Evolutionary conservation across 2,888 invertebrate species (phyloP).

Genomic region (Tortrix viridana): DNA sequence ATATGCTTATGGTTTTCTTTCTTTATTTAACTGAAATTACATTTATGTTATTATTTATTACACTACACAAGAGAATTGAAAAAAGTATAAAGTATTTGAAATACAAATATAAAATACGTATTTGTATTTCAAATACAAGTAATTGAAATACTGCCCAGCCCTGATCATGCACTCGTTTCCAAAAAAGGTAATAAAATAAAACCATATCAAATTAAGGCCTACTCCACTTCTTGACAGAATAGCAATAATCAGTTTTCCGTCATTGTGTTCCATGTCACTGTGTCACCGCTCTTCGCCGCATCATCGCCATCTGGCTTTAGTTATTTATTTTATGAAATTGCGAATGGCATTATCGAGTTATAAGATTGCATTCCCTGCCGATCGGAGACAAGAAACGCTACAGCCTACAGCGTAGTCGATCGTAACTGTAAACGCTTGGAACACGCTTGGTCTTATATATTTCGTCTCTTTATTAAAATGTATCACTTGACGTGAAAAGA

Average conservation of each 20-base stretch:
- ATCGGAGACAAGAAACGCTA: neutral
- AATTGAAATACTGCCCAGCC: too few relatives aligned
- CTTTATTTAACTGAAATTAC: too few relatives aligned
- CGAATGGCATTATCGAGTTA: slow-evolving; percentile 9
- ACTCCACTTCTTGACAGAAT: too few relatives aligned
- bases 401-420: slow-evolving; percentile 1
- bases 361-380: slow-evolving; percentile 22
- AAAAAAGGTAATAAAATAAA: too few relatives aligned
- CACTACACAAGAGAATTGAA: too few relatives aligned
- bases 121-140: neutral
- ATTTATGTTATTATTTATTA: too few relatives aligned
- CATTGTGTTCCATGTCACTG: slow-evolving; percentile 8
- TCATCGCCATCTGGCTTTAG: slow-evolving; percentile 13
- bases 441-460: neutral
- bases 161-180: too few relatives aligned
- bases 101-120: neutral
- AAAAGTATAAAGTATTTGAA: too few relatives aligned
- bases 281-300: neutral
- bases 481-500: too few relatives aligned
- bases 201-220: too few relatives aligned
- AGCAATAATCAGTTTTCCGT: neutral
- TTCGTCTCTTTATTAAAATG: too few relatives aligned
- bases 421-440: neutral
- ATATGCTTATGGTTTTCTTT: too few relatives aligned
- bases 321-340: neutral